Evolutionary conservation across 2,113 vertebrate species (phyloP), one percentile per base, ranked within the genome.

Genomic region (Macquaria ambigua): DNA sequence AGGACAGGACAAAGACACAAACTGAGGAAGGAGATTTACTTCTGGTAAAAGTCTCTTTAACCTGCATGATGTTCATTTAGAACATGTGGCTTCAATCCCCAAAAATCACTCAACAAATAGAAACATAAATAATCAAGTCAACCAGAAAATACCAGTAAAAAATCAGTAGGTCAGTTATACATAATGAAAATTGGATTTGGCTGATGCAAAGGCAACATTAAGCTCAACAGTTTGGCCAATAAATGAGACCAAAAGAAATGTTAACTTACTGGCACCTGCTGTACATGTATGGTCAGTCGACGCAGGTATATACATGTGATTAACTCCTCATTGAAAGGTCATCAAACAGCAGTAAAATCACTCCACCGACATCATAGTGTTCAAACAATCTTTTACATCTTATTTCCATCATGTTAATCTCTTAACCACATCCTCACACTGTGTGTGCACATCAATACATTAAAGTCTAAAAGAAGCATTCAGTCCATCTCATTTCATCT

Each of bases 1-100:
- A 72, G 68, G 46, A 72, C 66, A 46, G 34, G 34, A 74, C 5
- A 68, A 75, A 58, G 31, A 81, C 53, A 61, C 7, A 50, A n/a
- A 18, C 50, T 53, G 21, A 59, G 52, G 1, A 55, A 8, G 56
- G 18, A 70, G 14, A 16, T 5, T 34, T 34, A 73, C 10, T 73
- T 43, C 50, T 43, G 63, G 9, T 28, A 58, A 25, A 58, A 48
- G 34, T 46, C 2, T 12, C 31, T 53, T 50, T 31, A 12, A 69
- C n/a, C 20, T 15, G 1, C 23, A 21, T 41, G 6, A 56, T 15
- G 20, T 46, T 78, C 21, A 23, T 79, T 70, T 39, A 12, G 2
- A 9, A 43, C 4, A 53, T 4, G 28, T 8, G 14, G 0, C 31
- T 48, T 68, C 20, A 9, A 43, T 14, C 15, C 10, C 11, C 23